A percentile compares a stretch with the other conserved stretches of the same genome.
Conservation (phyloP, 2,113 vertebrate genomes). For the Dolichotis patagonum region DNA sequence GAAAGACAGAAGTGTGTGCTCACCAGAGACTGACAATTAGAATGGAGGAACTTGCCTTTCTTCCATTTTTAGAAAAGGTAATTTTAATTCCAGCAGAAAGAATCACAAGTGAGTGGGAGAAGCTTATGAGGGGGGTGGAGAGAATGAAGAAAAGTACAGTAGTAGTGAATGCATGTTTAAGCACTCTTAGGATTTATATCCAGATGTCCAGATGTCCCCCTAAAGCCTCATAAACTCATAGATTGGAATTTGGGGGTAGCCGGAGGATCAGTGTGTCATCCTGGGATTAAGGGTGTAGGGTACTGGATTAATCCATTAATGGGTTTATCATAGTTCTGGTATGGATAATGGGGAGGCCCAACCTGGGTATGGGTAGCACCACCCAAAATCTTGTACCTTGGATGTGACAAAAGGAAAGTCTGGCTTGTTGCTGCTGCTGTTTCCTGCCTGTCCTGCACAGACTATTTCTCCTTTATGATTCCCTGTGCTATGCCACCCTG, state of each 20-base stretch:
- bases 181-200: not conserved
- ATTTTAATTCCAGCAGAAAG: constrained; percentile 31
- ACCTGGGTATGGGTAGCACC: not conserved
- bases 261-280: not conserved
- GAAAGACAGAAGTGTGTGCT: not conserved
- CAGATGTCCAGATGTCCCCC: not conserved
- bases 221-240: not conserved
- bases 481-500: not conserved
- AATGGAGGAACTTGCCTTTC: not conserved
- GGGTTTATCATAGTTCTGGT: not conserved
- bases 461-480: not conserved
- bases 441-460: not conserved
- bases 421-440: not conserved
- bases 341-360: not conserved
- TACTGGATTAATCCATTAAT: not conserved
- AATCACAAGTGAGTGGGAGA: not conserved
- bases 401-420: not conserved
- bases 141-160: not conserved
- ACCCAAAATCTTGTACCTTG: not conserved
- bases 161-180: not conserved
- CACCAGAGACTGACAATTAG: not conserved
- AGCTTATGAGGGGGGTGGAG: not conserved
- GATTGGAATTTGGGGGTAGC: not conserved
- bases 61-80: constrained; percentile 37
- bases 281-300: not conserved